Conservation (phyloP, 2,797 vertebrate species). For the Momotus momota region DNA sequence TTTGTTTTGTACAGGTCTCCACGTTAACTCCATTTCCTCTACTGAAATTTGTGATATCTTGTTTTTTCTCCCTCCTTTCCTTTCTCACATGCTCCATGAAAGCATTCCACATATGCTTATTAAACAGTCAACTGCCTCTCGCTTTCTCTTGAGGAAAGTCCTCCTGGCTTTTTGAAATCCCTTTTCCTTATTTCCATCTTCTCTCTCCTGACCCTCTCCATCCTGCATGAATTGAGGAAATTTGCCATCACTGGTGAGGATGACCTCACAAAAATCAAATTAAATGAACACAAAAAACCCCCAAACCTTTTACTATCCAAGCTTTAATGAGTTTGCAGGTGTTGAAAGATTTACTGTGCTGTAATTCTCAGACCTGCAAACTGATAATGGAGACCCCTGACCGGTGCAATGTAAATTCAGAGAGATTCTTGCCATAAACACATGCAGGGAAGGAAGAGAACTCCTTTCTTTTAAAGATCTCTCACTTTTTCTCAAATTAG, state of each 20-base stretch:
- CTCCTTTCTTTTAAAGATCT: slow-evolving; percentile 67
- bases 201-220: background rate
- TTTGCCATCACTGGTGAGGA: slow-evolving; percentile 72
- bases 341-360: slow-evolving; percentile 80
- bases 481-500: slow-evolving; percentile 78
- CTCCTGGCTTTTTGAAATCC: slow-evolving; percentile 54
- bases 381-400: slow-evolving; percentile 80
- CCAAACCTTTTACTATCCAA: slow-evolving; percentile 63
- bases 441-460: slow-evolving; percentile 47
- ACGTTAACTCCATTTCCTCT: background rate
- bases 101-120: slow-evolving; percentile 30
- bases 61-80: background rate
- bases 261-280: slow-evolving; percentile 72
- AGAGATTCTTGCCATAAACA: slow-evolving; percentile 73
- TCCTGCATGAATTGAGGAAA: slow-evolving; percentile 63
- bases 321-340: slow-evolving; percentile 80
- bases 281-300: slow-evolving; percentile 44
- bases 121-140: slow-evolving; percentile 44
- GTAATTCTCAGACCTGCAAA: slow-evolving; percentile 80
- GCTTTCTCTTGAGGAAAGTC: slow-evolving; percentile 34
- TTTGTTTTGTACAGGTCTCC: slow-evolving; percentile 7
- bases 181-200: slow-evolving; percentile 22
- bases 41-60: background rate
- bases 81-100: background rate
- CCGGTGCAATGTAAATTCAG: slow-evolving; percentile 80